Conservation (phyloP, 2,888 invertebrate species). For the Trimorus sp. region DNA sequence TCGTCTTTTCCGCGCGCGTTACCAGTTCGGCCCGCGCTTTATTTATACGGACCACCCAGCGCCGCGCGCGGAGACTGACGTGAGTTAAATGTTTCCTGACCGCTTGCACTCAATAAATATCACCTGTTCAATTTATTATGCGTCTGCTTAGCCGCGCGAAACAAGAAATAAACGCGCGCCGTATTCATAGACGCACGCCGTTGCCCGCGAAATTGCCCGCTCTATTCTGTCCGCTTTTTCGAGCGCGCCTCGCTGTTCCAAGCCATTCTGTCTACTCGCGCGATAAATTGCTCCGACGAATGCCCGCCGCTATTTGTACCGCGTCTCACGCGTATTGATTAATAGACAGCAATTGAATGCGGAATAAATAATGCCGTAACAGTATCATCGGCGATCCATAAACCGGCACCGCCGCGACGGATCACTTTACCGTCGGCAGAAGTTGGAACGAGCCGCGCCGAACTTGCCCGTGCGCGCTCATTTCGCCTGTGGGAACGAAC, state of each 20-base stretch:
- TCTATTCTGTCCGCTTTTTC: slow-evolving; percentile 5
- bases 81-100: slow-evolving; percentile 75
- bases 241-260: too few relatives aligned
- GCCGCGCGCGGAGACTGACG: slow-evolving; percentile 68
- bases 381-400: neutral
- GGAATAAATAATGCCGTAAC: too few relatives aligned
- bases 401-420: slow-evolving; percentile 10
- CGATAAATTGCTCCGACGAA: too few relatives aligned
- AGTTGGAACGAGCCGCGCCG: neutral
- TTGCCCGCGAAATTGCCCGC: neutral
- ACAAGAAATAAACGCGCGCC: slow-evolving; percentile 46
- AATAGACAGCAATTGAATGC: too few relatives aligned
- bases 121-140: slow-evolving; percentile 75
- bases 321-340: too few relatives aligned
- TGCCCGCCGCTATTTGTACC: too few relatives aligned
- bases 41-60: slow-evolving; percentile 76
- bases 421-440: slow-evolving; percentile 33
- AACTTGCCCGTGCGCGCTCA: too few relatives aligned
- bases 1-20: slow-evolving; percentile 42
- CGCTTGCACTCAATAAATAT: slow-evolving; percentile 75
- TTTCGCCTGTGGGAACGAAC: too few relatives aligned
- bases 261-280: too few relatives aligned
- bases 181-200: slow-evolving; percentile 40
- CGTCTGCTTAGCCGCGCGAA: slow-evolving; percentile 72
- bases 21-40: slow-evolving; percentile 68